Evolutionary conservation across 2,113 vertebrate species (phyloP), one percentile per base, ranked within the genome.

Genomic region (Atherinomorus stipes): DNA sequence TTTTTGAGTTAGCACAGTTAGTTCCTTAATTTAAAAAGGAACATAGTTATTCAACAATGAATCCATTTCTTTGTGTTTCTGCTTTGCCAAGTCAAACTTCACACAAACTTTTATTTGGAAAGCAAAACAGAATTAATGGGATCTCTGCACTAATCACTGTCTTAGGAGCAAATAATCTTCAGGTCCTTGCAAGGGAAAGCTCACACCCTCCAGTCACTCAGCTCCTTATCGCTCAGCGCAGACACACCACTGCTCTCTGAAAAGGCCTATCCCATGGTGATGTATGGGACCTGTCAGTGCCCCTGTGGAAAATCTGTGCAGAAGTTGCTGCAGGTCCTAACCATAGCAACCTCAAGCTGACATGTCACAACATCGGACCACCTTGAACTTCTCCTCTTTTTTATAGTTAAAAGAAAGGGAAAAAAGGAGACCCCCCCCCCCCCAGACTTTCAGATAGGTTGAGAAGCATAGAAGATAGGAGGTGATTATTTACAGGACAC

Each of bases 251-350:
- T 77, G 73, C 74, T 56, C 74, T 74, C 31, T 40, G 45, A 72
- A 71, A 71, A 63, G 78, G 76, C 50, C 70, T 50, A 15, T 71
- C 80, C 81, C 70, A 8, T 19, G 40, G 75, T 92, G 91, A 92
- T 92, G 76, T 84, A 91, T 90, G 82, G 89, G 68, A 63, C 62
- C 76, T 89, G 88, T 87, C 88, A 85, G 59, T 58, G 75, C 72
- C 78, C 71, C 75, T 8, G 51, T 78, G 77, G 72, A 52, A 71
- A 80, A 80, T 87, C 72, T 82, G 63, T 79, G 81, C 65, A 85
- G 73, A 67, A 72, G 85, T 84, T 79, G 62, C 86, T 83, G 77
- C 73, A 74, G 88, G 87, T 78, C 74, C 58, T 25, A 47, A 37
- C 69, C 78, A 73, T 74, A 51, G 84, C 77, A 88, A 83, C 89